Evolutionary conservation across 2,888 invertebrate species (phyloP).

Genomic region (Stegana nigrithorax): DNA sequence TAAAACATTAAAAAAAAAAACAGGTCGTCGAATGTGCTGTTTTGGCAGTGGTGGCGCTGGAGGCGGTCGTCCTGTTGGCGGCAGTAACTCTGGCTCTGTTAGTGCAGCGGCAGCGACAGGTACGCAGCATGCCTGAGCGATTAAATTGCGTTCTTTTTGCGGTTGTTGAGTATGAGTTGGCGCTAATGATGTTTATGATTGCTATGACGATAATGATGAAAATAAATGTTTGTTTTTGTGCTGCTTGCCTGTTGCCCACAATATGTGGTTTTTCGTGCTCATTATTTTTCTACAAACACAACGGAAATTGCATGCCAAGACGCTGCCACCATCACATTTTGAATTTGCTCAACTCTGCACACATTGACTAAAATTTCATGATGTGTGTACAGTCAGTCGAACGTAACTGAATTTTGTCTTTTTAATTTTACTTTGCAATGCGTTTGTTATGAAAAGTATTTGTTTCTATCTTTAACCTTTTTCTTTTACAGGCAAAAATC

Average conservation of each 20-base stretch:
- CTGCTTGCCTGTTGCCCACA: background rate
- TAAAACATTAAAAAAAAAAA: background rate
- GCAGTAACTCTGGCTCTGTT: slow-evolving; percentile 29
- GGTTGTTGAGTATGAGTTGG: background rate
- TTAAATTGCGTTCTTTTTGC: background rate
- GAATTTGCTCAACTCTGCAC: background rate
- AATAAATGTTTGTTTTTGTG: background rate
- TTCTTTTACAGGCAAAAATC: slow-evolving; percentile 87
- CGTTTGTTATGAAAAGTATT: background rate
- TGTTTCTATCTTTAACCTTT: slow-evolving; percentile 9
- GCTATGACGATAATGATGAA: background rate
- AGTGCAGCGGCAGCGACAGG: background rate
- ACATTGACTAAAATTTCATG: background rate
- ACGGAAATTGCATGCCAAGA: slow-evolving; percentile 8
- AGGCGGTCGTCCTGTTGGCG: slow-evolving; percentile 37
- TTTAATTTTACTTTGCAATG: background rate
- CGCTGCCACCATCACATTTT: background rate
- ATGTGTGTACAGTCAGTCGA: background rate
- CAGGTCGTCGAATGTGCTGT: slow-evolving; percentile 66
- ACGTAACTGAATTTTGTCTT: background rate
- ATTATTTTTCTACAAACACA: background rate
- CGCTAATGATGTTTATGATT: background rate
- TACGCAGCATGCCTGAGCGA: background rate
- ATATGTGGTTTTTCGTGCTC: too few species aligned
- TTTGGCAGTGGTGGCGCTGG: slow-evolving; percentile 47